Evolutionary conservation across 2,797 vertebrate species (phyloP), one percentile per base, ranked within the genome.

Genomic region (Anisognathus igniventris): DNA sequence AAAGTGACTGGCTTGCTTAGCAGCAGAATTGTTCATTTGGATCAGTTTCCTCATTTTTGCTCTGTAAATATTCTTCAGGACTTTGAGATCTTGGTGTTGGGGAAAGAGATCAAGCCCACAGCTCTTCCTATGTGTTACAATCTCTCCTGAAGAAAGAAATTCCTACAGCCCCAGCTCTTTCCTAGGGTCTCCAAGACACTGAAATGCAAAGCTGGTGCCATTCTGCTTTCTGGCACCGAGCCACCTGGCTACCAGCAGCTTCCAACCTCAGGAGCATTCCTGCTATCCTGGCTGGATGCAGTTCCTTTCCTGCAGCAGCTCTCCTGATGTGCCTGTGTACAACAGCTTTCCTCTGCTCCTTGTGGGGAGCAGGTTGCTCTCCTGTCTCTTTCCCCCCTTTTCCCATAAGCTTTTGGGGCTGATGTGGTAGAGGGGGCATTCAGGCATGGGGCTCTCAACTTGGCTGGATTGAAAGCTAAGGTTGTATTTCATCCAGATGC

Each of bases 221-320:
- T 90, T 92, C 56, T 86, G 51, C 40, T 70, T 86, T 83, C 70
- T 93, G 92, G 81, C 92, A 74, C 28, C 20, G 42, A 73, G 81
- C 87, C 92, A 92, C 48, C 12, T 24, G 65, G 53, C 75, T 92
- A 83, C 89, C 87, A 86, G 57, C 57, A 53, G 72, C 77, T 85
- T 93, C 64, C 90, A 89, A 51, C 73, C 79, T 93, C 53, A 0
- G 0, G 47, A 58, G 51, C 70, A 28, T 1, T 7, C 39, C 62
- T 82, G n/a, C 71, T 84, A 1, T 61, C 66, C 83, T 48, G 44
- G 44, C n/a, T 83, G 61, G 53, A 65, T 76, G 67, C 6, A 80
- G 64, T 23, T 90, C 4, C 21, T 85, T 92, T 79, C 56, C 42
- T 60, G 18, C 64, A 85, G 42, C 83, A 87, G 86, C 90, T 94